These are phyloP conservation scores for Epistrophe grossulariae DNA, from an alignment of 2,888 invertebrate species.

Conservation along the genomic window DNA sequence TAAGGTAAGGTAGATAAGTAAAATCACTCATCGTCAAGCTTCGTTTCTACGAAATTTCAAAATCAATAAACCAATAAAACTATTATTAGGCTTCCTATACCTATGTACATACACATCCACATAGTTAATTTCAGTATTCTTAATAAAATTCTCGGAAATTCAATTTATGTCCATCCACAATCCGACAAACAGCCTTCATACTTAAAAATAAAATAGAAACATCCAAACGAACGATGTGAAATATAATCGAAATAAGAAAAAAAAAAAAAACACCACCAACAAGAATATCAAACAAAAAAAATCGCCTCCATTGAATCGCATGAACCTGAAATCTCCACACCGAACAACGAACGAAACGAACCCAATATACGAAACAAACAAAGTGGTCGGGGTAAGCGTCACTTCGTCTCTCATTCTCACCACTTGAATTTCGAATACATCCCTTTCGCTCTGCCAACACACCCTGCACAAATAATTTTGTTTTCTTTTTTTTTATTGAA, in stretches of 20 bases:
- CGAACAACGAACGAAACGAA: conserved; percentile 27
- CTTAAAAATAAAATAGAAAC: conserved; percentile 60
- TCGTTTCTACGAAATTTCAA: neutral
- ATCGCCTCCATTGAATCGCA: conserved; percentile 72
- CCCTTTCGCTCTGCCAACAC: conserved; percentile 59
- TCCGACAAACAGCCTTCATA: conserved; percentile 49
- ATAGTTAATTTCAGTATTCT: conserved; percentile 32
- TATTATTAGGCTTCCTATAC: conserved; percentile 3
- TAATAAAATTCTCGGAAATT: conserved; percentile 13
- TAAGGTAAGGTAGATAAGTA: too few species aligned
- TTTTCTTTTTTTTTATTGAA: conserved; percentile 32
- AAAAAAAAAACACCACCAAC: conserved; percentile 14
- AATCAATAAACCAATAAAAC: conserved; percentile 16
- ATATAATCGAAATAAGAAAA: conserved; percentile 16
- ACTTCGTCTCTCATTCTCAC: conserved; percentile 58
- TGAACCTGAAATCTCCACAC: conserved; percentile 36
- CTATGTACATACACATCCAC: too few species aligned
- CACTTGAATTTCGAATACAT: neutral
- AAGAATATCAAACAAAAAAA: conserved; percentile 51
- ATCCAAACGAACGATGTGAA: conserved; percentile 41
- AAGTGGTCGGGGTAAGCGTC: conserved; percentile 73
- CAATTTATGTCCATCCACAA: conserved; percentile 13
- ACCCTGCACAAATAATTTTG: conserved; percentile 53
- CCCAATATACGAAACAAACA: conserved; percentile 17
- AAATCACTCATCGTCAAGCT: neutral